Evolutionary conservation across 2,113 vertebrate genomes (phyloP).

Genomic region (Pheucticus melanocephalus): DNA sequence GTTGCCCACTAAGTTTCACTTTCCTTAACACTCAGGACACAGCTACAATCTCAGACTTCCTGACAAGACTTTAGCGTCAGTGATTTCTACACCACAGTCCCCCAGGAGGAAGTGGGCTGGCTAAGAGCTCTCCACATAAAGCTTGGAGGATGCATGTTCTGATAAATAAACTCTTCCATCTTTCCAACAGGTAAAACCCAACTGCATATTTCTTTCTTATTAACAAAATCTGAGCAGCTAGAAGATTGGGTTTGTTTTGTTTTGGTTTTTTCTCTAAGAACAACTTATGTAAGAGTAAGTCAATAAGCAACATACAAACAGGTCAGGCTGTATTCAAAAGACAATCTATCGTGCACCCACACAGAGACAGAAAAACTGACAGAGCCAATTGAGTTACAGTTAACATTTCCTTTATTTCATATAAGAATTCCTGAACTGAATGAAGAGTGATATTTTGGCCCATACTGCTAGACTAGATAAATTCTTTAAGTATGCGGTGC

Average conservation of each 20-base stretch:
- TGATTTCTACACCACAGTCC: neutral
- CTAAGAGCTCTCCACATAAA: neutral
- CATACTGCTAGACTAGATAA: constrained; percentile 51
- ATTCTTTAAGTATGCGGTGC: constrained; percentile 55
- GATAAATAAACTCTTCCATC: neutral
- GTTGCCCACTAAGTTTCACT: neutral
- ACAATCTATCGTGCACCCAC: constrained; percentile 55
- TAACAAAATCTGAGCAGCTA: neutral
- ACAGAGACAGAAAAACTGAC: constrained; percentile 70
- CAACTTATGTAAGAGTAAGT: neutral
- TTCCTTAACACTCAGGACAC: neutral
- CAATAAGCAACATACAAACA: neutral
- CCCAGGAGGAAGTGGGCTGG: neutral
- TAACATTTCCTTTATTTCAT: constrained; percentile 71
- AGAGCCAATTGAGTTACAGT: constrained; percentile 68
- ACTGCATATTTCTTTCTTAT: neutral
- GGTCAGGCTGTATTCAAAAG: constrained; percentile 34
- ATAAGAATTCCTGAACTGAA: constrained; percentile 64
- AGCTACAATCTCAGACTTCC: neutral
- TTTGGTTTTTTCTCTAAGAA: neutral
- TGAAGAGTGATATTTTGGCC: constrained; percentile 53
- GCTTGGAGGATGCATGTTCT: neutral
- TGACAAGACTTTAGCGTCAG: neutral
- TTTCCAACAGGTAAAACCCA: neutral
- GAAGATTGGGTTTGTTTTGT: neutral